phyloP scores from a whole-genome alignment of 1,140 invertebrate genomes.

The Trichonephila clavipes region DNA sequence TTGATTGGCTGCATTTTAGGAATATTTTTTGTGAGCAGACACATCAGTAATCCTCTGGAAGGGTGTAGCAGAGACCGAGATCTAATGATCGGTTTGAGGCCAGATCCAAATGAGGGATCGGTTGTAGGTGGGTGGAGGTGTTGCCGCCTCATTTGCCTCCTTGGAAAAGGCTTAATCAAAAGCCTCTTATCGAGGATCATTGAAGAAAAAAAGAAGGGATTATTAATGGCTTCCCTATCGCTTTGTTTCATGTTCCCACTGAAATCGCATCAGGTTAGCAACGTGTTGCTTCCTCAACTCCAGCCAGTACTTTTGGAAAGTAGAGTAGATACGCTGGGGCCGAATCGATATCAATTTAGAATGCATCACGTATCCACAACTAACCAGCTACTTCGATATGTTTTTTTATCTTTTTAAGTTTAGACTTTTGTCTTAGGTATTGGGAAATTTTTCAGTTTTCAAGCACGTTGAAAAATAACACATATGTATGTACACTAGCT shows the following conservation, averaged over 20 bases:
- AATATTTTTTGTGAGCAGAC: constrained; percentile 20
- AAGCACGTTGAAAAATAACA: too few species aligned
- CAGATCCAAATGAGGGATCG: not conserved
- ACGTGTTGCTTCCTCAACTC: not conserved
- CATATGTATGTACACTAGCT: too few species aligned
- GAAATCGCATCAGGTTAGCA: not conserved
- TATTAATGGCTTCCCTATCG: not conserved
- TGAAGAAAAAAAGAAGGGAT: not conserved
- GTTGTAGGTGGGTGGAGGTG: not conserved
- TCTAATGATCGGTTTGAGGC: not conserved
- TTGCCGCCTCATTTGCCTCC: constrained; percentile 18
- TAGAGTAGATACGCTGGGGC: not conserved
- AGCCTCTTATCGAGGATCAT: constrained; percentile 1
- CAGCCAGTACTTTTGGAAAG: not conserved
- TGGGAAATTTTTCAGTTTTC: too few species aligned
- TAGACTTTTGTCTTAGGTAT: too few species aligned
- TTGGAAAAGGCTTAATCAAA: not conserved
- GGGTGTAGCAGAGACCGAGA: constrained; percentile 1
- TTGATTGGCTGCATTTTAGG: constrained; percentile 26
- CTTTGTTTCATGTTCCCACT: not conserved
- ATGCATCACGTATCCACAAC: not conserved
- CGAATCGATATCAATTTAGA: not conserved
- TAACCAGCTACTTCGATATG: too few species aligned
- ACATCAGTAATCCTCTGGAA: not conserved
- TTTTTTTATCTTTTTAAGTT: too few species aligned